Percentiles rank a stretch among this genome's conserved stretches.
These are phyloP conservation scores for Drosophila paracracens DNA, from an alignment of 2,888 invertebrate genomes.

Conservation along the genomic window DNA sequence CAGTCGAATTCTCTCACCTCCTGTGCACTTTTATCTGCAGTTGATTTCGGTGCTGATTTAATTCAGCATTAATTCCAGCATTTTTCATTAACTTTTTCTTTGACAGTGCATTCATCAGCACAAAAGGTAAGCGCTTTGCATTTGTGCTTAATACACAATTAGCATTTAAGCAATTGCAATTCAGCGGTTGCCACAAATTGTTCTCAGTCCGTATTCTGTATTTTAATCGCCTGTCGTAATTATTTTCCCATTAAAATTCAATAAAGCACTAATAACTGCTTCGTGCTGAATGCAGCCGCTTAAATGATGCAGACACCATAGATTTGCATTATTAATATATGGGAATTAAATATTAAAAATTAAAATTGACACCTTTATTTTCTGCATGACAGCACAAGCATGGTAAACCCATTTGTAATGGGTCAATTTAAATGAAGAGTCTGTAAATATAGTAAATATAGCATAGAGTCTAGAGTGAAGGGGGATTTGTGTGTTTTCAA, in stretches of 20 bases:
- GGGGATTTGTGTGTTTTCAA: not conserved
- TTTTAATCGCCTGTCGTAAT: slow-evolving; percentile 33
- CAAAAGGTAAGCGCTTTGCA: not conserved
- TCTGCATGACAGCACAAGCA: not conserved
- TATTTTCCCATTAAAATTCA: slow-evolving; percentile 44
- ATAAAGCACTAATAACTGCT: slow-evolving; percentile 26
- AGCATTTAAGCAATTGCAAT: slow-evolving; percentile 17
- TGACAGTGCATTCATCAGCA: not conserved
- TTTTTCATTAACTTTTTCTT: not conserved
- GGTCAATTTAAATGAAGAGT: not conserved
- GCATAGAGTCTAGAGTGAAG: not conserved
- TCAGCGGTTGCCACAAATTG: slow-evolving; percentile 6
- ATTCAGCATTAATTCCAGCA: not conserved
- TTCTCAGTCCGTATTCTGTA: not conserved
- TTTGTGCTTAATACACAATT: slow-evolving; percentile 15
- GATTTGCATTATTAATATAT: not conserved
- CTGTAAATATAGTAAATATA: not conserved
- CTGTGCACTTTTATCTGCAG: not conserved
- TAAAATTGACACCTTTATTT: not conserved
- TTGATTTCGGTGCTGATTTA: not conserved
- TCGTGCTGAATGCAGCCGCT: slow-evolving; percentile 6
- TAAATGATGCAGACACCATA: not conserved
- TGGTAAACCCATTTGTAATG: slow-evolving; percentile 6
- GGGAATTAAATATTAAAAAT: not conserved
- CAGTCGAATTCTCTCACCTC: not conserved